Conservation (phyloP, 2,113 vertebrate species). For the Osmerus eperlanus region DNA sequence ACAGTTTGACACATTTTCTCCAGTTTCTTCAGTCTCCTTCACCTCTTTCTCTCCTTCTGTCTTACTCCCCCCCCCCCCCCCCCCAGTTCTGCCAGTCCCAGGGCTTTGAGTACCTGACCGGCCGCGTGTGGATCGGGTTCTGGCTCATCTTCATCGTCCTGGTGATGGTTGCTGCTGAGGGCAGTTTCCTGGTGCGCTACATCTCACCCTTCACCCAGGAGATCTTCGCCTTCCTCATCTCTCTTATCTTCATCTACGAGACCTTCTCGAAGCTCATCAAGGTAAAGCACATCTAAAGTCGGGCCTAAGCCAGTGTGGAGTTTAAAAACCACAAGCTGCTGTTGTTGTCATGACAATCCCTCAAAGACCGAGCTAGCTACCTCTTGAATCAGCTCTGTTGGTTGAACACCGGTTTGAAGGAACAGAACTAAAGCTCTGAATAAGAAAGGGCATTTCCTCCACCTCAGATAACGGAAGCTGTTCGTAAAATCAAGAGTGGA, state of each 20-base stretch:
- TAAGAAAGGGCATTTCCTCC: neutral
- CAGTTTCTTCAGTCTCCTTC: neutral
- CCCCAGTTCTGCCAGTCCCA: slow-evolving; percentile 90
- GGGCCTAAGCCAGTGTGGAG: no score
- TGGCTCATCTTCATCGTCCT: slow-evolving; percentile 95
- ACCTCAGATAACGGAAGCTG: neutral
- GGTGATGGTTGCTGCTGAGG: slow-evolving; percentile 90
- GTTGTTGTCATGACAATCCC: no score
- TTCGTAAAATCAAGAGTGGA: no score
- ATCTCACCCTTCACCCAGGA: slow-evolving; percentile 98
- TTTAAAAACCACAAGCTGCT: no score
- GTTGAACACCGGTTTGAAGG: no score
- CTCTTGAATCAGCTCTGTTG: no score
- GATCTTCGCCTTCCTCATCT: slow-evolving; percentile 98
- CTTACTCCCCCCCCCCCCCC: neutral
- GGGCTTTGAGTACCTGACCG: slow-evolving; percentile 91
- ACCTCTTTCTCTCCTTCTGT: neutral
- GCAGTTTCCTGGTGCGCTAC: slow-evolving; percentile 95
- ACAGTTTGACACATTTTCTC: no score
- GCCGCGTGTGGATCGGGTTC: slow-evolving; percentile 95
- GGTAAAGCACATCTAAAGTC: slow-evolving; percentile 61
- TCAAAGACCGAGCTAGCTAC: no score
- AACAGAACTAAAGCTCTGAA: no score
- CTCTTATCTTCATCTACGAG: slow-evolving; percentile 98
- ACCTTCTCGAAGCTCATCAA: slow-evolving; percentile 94